These are phyloP conservation scores for Coleophora deauratella DNA, from an alignment of 2,888 invertebrate species.

Conservation along the genomic window DNA sequence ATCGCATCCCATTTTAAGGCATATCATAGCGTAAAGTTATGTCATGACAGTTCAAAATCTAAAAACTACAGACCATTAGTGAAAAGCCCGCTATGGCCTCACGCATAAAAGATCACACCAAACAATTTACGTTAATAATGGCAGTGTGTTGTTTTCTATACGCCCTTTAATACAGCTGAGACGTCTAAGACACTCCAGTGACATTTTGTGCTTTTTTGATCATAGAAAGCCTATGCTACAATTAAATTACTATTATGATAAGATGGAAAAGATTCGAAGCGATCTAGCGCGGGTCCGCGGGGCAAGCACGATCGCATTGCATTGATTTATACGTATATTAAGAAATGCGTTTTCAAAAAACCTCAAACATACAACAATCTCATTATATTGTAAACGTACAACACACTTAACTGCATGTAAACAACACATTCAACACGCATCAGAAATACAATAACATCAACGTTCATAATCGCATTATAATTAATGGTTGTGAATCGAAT, in stretches of 20 bases:
- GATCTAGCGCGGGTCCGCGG: constrained; percentile 62
- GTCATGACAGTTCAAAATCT: constrained; percentile 31
- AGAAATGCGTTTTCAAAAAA: constrained; percentile 66
- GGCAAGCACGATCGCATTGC: constrained; percentile 58
- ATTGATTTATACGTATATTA: constrained; percentile 57
- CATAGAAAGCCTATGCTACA: constrained; percentile 55
- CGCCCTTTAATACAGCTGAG: constrained; percentile 34
- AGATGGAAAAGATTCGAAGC: constrained; percentile 42
- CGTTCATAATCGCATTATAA: constrained; percentile 36
- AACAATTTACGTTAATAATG: constrained; percentile 50
- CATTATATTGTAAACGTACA: constrained; percentile 48
- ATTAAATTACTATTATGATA: constrained; percentile 36
- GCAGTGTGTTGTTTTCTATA: constrained; percentile 62
- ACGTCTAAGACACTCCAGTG: constrained; percentile 57
- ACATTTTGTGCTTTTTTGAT: constrained; percentile 46
- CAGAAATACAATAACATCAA: constrained; percentile 39
- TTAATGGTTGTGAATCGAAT: constrained; percentile 24
- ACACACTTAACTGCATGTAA: constrained; percentile 61
- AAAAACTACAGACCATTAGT: constrained; percentile 26
- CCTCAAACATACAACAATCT: constrained; percentile 57
- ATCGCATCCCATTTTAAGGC: constrained; percentile 51
- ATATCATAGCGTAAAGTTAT: constrained; percentile 42
- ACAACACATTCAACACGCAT: constrained; percentile 66
- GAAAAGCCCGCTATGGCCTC: constrained; percentile 32
- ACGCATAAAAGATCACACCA: constrained; percentile 48